Evolutionary conservation across 2,797 vertebrate genomes (phyloP).

Genomic region (Lacerta agilis): DNA sequence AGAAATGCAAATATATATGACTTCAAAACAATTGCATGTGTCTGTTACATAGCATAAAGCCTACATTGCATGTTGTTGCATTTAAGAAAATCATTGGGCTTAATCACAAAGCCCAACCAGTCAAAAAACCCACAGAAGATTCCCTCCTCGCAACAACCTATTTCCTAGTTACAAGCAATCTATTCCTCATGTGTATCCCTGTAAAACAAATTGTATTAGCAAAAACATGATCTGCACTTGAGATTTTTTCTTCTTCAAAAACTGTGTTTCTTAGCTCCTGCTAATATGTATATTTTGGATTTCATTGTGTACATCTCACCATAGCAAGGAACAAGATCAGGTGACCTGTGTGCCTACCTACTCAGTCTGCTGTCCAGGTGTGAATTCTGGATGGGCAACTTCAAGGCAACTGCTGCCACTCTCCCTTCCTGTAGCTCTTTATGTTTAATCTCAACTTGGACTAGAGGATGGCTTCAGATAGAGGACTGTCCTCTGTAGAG

Average conservation of each 20-base stretch:
- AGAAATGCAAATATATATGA: constrained; percentile 26
- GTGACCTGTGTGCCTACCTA: too few relatives aligned
- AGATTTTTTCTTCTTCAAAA: not conserved
- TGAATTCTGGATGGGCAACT: too few relatives aligned
- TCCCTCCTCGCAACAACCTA: not conserved
- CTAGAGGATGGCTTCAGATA: too few relatives aligned
- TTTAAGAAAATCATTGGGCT: not conserved
- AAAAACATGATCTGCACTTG: constrained; percentile 12
- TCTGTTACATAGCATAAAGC: not conserved
- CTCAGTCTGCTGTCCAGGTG: too few relatives aligned
- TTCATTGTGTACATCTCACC: not conserved
- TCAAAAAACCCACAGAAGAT: not conserved
- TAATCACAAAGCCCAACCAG: constrained; percentile 19
- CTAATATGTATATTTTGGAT: not conserved
- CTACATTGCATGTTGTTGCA: not conserved
- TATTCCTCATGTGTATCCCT: not conserved
- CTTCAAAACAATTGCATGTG: not conserved
- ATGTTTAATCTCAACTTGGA: too few relatives aligned
- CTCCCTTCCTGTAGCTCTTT: too few relatives aligned
- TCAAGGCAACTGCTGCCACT: too few relatives aligned
- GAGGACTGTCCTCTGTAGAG: too few relatives aligned
- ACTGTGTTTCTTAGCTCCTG: not conserved
- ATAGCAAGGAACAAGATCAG: too few relatives aligned
- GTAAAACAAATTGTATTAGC: not conserved
- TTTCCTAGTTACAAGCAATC: not conserved